Conservation (phyloP, 2,888 invertebrate species). For the Tipula confusa region DNA sequence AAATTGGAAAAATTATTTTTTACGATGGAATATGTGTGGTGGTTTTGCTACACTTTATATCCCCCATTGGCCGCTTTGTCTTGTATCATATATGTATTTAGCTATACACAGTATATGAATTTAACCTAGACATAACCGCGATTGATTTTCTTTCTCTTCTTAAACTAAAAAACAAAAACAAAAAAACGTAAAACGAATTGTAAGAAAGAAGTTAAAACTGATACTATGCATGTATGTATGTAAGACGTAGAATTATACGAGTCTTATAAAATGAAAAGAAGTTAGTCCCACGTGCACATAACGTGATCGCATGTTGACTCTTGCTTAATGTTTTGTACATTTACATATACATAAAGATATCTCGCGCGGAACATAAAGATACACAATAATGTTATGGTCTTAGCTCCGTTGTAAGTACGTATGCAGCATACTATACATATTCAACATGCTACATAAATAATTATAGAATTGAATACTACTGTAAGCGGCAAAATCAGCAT, state of each 20-base stretch:
- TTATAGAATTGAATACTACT: neutral
- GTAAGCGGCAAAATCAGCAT: neutral
- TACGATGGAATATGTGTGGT: neutral
- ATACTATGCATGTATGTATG: neutral
- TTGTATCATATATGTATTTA: too few species aligned
- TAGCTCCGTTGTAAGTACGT: neutral
- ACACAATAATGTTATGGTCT: neutral
- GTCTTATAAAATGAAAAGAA: neutral
- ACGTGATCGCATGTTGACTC: neutral
- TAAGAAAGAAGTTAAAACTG: neutral
- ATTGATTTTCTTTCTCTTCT: neutral
- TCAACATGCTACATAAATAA: neutral
- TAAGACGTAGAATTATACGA: neutral
- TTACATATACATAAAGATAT: neutral
- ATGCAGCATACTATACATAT: neutral
- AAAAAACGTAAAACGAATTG: neutral
- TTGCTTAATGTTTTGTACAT: neutral
- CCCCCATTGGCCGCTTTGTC: neutral
- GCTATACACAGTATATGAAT: too few species aligned
- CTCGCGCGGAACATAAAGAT: neutral
- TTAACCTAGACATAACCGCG: conserved; percentile 3
- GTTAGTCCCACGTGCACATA: conserved; percentile 3
- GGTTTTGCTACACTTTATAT: neutral
- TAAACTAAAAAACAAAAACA: neutral
- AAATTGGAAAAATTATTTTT: neutral